Conservation (phyloP, 2,113 vertebrate genomes). For the Hylia prasina region DNA sequence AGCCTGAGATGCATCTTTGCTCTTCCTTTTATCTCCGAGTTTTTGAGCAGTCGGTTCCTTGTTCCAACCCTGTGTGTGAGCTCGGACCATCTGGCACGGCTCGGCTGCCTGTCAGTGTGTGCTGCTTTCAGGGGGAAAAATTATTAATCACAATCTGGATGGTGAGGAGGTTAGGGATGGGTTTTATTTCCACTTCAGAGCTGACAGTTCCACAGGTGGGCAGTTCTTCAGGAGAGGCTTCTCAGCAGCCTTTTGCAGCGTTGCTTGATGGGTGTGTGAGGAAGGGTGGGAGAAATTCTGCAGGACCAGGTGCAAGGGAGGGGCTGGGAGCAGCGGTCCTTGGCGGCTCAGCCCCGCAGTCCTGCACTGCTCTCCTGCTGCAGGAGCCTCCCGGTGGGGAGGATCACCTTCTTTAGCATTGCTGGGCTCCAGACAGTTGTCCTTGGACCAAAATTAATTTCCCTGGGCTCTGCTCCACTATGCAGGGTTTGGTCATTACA, state of each 20-base stretch:
- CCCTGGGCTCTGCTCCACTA: background rate
- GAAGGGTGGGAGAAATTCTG: rapidly evolving
- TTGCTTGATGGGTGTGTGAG: background rate
- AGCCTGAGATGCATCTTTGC: conserved; percentile 1
- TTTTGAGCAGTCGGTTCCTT: background rate
- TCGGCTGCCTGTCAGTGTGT: background rate
- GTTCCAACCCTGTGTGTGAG: conserved; percentile 42
- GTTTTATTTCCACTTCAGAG: background rate
- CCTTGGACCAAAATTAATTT: background rate
- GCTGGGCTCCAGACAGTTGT: conserved; percentile 12
- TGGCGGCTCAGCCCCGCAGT: rapidly evolving
- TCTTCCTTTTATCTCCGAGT: conserved; percentile 30
- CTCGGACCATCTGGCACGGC: conserved; percentile 32
- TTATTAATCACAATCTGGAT: conserved; percentile 45
- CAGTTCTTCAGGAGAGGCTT: background rate
- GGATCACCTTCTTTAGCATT: background rate
- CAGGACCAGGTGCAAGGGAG: background rate
- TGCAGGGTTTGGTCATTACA: background rate
- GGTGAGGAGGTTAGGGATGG: background rate
- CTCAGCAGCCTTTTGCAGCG: background rate
- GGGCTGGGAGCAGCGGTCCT: background rate
- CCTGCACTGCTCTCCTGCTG: background rate
- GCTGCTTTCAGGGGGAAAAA: conserved; percentile 17
- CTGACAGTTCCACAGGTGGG: background rate
- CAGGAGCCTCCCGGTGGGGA: background rate